Evolutionary conservation across 2,113 vertebrate species (phyloP).

Genomic region (Atrichornis clamosus): DNA sequence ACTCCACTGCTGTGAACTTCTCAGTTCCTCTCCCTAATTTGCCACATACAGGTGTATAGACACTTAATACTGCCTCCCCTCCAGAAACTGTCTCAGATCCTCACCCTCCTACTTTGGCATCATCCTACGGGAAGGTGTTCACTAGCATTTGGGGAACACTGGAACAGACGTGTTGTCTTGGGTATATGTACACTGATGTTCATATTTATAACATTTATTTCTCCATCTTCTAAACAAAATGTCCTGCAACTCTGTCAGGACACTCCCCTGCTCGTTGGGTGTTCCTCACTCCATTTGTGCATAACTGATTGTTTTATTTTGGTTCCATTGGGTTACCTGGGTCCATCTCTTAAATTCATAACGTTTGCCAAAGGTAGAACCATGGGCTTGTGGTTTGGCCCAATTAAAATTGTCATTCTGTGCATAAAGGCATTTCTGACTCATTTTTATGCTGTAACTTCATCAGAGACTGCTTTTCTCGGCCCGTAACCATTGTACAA

Average conservation of each 20-base stretch:
- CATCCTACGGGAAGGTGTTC: background rate
- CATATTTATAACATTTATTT: background rate
- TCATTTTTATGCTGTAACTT: background rate
- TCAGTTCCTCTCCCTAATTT: background rate
- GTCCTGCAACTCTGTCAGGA: background rate
- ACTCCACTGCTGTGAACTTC: background rate
- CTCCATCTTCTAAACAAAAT: background rate
- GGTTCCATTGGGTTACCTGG: background rate
- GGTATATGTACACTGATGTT: background rate
- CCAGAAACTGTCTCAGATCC: background rate
- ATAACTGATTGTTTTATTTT: background rate
- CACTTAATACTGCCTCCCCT: background rate
- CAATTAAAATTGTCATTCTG: background rate
- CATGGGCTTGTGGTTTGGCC: background rate
- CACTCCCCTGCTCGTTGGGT: background rate
- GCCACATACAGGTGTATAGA: background rate
- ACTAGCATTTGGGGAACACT: background rate
- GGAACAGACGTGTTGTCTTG: background rate
- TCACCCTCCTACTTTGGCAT: background rate
- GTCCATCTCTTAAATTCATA: background rate
- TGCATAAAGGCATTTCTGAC: background rate
- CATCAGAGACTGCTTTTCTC: background rate
- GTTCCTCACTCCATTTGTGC: background rate
- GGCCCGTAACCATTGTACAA: background rate
- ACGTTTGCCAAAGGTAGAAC: background rate